phyloP scores from a whole-genome alignment of 2,888 invertebrate genomes.

The Philereme transversata region DNA sequence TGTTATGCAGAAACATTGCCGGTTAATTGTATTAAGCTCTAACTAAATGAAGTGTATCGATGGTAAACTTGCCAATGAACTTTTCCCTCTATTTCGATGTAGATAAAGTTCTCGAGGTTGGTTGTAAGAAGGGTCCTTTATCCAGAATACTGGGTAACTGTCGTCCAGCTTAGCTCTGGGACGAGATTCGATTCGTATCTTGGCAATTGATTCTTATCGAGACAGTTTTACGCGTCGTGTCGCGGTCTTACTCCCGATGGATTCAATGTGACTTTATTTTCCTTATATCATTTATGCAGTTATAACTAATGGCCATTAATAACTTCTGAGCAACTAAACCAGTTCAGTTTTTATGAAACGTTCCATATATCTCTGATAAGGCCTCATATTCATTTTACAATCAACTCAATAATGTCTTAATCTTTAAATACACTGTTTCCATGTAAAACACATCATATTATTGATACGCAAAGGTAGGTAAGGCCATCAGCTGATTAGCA shows the following conservation, averaged over 20 bases:
- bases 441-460: too few relatives aligned
- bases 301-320: conserved; percentile 47
- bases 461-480: too few relatives aligned
- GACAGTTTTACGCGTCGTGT: conserved; percentile 78
- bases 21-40: conserved; percentile 46
- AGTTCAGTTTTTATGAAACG: conserved; percentile 33
- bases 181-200: conserved; percentile 70
- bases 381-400: too few relatives aligned
- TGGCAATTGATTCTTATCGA: conserved; percentile 72
- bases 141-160: conserved; percentile 64
- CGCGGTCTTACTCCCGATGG: conserved; percentile 62
- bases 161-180: conserved; percentile 49
- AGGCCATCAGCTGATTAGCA: background rate
- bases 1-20: conserved; percentile 44
- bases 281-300: conserved; percentile 34
- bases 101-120: conserved; percentile 52
- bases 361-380: conserved; percentile 38
- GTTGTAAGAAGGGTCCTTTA: conserved; percentile 51
- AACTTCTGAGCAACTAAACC: conserved; percentile 43
- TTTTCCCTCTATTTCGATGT: conserved; percentile 45
- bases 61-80: conserved; percentile 32
- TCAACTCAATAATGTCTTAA: too few relatives aligned
- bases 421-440: too few relatives aligned
- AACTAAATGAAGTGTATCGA: conserved; percentile 42
- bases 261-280: conserved; percentile 45